Percentiles rank a stretch among this genome's conserved stretches.
These are phyloP conservation scores for Latrodectus geometricus DNA, from an alignment of 1,140 invertebrate genomes.

Conservation along the genomic window DNA sequence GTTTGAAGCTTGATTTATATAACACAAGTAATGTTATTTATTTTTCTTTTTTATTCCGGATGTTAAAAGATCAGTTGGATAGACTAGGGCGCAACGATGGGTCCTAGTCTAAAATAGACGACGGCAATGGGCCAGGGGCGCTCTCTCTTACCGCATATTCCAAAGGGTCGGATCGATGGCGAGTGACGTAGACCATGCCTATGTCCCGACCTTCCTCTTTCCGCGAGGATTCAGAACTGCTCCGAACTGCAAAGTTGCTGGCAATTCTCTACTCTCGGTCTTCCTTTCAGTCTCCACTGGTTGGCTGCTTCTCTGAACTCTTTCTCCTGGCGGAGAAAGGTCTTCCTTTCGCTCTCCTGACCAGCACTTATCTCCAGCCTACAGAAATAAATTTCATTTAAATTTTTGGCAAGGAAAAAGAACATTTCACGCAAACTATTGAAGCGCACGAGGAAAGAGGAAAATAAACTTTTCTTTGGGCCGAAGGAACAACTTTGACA, in stretches of 20 bases:
- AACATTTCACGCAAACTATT: too few relatives aligned
- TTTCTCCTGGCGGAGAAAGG: too few relatives aligned
- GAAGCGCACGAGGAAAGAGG: too few relatives aligned
- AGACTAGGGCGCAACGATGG: background rate
- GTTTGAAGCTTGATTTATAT: too few relatives aligned
- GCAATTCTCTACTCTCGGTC: slow-evolving; percentile 4
- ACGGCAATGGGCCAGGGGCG: background rate
- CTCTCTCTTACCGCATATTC: slow-evolving; percentile 18
- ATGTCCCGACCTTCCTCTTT: slow-evolving; percentile 11
- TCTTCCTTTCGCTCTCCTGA: too few relatives aligned
- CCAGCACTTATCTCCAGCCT: too few relatives aligned
- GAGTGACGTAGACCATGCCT: slow-evolving; percentile 21
- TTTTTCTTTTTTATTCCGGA: too few relatives aligned
- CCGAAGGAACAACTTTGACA: too few relatives aligned
- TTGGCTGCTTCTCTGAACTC: background rate
- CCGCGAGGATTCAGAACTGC: slow-evolving; percentile 23
- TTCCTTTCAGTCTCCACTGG: background rate
- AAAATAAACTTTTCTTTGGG: too few relatives aligned
- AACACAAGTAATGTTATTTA: too few relatives aligned
- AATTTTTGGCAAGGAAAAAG: too few relatives aligned
- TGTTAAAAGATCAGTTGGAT: background rate
- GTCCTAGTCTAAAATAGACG: slow-evolving; percentile 20
- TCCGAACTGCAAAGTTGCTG: slow-evolving; percentile 18
- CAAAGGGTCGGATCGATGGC: slow-evolving; percentile 20
- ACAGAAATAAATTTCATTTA: too few relatives aligned